Percentiles rank a stretch among this genome's conserved stretches.
phyloP scores from a whole-genome alignment of 2,888 invertebrate genomes.

The Metopia argyrocephala region DNA sequence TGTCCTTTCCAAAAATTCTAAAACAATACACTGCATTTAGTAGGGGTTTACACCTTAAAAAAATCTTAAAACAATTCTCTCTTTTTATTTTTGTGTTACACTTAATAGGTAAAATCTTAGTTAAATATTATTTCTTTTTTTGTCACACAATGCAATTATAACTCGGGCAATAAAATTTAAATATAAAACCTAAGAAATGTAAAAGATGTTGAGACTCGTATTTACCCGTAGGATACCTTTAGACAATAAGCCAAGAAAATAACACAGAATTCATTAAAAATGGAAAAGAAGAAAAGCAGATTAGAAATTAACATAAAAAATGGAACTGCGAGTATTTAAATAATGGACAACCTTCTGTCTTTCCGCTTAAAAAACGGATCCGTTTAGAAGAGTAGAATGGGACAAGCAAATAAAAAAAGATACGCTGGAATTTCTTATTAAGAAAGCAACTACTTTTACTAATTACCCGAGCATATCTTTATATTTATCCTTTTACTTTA shows the following conservation, averaged over 20 bases:
- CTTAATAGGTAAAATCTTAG: too few species aligned
- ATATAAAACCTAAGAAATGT: not conserved
- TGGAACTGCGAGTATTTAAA: not conserved
- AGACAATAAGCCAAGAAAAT: slow-evolving; percentile 2
- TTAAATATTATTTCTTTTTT: too few species aligned
- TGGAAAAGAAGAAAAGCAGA: too few species aligned
- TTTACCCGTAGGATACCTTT: not conserved
- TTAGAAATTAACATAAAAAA: too few species aligned
- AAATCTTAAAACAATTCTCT: too few species aligned
- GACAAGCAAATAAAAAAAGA: not conserved
- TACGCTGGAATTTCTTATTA: not conserved
- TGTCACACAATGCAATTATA: too few species aligned
- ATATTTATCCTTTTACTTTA: too few species aligned
- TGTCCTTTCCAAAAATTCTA: too few species aligned
- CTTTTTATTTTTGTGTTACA: too few species aligned
- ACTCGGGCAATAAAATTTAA: too few species aligned
- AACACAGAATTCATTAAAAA: slow-evolving; percentile 7
- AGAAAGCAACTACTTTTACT: slow-evolving; percentile 32
- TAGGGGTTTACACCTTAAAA: too few species aligned
- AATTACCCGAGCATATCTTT: slow-evolving; percentile 38
- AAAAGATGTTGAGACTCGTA: not conserved
- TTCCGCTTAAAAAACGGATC: not conserved
- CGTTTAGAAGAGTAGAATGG: not conserved
- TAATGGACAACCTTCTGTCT: not conserved
- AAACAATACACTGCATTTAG: too few species aligned